These are phyloP conservation scores for Geococcyx californianus DNA, from an alignment of 2,113 vertebrate genomes.

Conservation along the genomic window DNA sequence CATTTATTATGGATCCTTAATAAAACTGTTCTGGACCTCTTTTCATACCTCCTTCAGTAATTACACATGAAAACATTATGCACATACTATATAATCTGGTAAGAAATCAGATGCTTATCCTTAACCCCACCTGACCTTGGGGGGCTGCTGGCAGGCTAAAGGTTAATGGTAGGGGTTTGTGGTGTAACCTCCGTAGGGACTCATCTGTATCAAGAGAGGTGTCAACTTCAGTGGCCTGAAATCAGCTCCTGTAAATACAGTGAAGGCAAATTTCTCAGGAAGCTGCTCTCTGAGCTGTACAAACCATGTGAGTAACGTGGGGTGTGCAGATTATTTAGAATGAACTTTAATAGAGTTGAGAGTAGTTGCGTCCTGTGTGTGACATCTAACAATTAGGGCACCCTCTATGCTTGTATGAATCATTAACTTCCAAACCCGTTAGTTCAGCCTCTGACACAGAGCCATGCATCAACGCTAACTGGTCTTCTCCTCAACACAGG, in stretches of 20 bases:
- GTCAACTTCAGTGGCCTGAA: background rate
- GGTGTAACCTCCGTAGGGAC: no score
- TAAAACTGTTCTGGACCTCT: background rate
- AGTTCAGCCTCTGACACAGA: constrained; percentile 47
- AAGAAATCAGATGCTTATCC: background rate
- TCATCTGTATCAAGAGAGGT: background rate
- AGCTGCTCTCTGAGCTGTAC: background rate
- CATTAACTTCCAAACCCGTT: constrained; percentile 61
- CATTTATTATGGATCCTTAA: background rate
- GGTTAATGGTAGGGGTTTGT: fast-evolving
- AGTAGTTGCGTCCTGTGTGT: background rate
- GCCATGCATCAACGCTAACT: constrained; percentile 35
- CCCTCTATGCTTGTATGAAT: constrained; percentile 24
- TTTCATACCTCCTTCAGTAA: background rate
- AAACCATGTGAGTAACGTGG: background rate
- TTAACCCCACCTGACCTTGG: background rate
- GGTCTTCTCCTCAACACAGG: background rate
- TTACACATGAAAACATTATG: background rate
- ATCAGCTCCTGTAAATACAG: background rate
- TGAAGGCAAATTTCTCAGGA: background rate
- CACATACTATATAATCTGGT: background rate
- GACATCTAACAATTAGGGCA: constrained; percentile 26
- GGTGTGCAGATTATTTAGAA: background rate
- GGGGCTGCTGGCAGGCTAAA: background rate
- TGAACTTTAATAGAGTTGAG: background rate